Percentiles rank a stretch among this genome's conserved stretches.
Evolutionary conservation across 2,888 invertebrate genomes (phyloP).

Genomic region (Temnothorax unifasciatus): DNA sequence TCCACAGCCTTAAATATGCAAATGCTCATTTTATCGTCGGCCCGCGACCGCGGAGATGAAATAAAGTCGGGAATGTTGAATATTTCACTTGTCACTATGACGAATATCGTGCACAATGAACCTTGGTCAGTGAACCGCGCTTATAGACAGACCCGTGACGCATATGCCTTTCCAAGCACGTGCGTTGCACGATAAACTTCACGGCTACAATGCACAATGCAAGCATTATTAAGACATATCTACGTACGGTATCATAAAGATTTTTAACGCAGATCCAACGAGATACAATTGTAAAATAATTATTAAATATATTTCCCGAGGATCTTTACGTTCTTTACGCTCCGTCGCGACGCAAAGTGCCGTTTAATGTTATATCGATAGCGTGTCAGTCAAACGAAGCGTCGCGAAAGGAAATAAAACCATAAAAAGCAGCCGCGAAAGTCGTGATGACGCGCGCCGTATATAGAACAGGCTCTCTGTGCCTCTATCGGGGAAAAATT

Average conservation of each 20-base stretch:
- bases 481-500: not conserved
- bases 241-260: not conserved
- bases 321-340: not conserved
- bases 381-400: constrained; percentile 13
- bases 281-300: not conserved
- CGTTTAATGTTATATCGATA: constrained; percentile 37
- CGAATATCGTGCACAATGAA: constrained; percentile 25
- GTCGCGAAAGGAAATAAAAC: constrained; percentile 25
- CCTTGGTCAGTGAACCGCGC: constrained; percentile 48
- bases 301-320: not conserved
- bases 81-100: constrained; percentile 37
- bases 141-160: constrained; percentile 38
- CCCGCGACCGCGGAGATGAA: not conserved
- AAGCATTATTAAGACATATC: not conserved
- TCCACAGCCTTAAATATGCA: not conserved
- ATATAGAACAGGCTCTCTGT: not conserved
- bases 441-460: constrained; percentile 1
- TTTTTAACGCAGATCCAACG: not conserved
- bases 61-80: constrained; percentile 13
- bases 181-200: not conserved
- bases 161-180: constrained; percentile 10
- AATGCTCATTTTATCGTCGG: not conserved
- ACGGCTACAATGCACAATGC: not conserved
- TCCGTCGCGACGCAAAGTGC: constrained; percentile 5
- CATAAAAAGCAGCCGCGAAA: not conserved